Base-by-base conservation (phyloP, 2,797 vertebrate genomes). In the Bovichtus diacanthus region DNA sequence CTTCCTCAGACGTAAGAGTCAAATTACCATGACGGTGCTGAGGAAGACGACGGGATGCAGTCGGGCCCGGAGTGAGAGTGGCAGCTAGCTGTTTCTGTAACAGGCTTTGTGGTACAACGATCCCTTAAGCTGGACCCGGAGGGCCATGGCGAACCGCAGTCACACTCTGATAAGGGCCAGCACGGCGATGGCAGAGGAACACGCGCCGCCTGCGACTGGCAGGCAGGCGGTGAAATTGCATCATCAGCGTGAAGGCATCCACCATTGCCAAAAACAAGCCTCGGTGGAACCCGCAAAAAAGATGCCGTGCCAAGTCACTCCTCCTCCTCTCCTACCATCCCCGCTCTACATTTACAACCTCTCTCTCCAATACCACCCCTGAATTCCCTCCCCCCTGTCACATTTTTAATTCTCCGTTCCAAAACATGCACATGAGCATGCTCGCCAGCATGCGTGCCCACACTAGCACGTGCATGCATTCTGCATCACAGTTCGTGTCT, bases 401-500 rank as follows among this genome's bases (percentile, higher is more conserved):
- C 78, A 82, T 86, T 89, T 82, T 78, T 58, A 76, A 85, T 81
- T 87, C 88, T 81, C 82, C 65, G 64, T 74, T 90, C 85, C 88
- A 90, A 88, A 92, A 87, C 91, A 93, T 88, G 89, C 92, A 87
- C 92, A 83, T 62, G 83, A 86, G 82, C 80, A 79, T 44, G 56
- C 84, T 88, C 90, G 91, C 92, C 90, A 91, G 80, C 76, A 67
- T 87, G 85, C 75, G 71, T 91, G 90, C 91, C 88, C 90, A 90
- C 92, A 90, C 83, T 70, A 70, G 76, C 58, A 23, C 36, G 38
- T 71, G 74, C 78, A 65, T 74, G 53, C 60, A 72, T 77, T 81
- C 74, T 67, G 54, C 79, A 85, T 87, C 74, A 58, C 82, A 74
- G 72, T 89, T 79, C 76, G 83, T 86, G 80, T 90, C 83, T 86